phyloP scores from a whole-genome alignment of 2,888 invertebrate genomes.

The Rhorus exstirpatorius region DNA sequence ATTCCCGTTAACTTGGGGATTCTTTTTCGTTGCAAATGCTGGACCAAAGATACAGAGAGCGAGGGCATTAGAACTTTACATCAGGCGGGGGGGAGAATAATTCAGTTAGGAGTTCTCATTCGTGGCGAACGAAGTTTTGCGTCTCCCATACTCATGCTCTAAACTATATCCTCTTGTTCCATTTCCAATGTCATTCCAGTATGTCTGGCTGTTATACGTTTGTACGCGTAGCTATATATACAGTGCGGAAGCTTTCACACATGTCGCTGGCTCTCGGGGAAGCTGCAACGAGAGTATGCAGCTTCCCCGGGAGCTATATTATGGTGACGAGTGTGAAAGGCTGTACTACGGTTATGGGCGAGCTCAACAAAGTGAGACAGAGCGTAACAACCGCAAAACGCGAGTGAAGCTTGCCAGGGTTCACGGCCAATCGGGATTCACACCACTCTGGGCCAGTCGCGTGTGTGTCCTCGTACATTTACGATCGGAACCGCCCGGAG shows the following conservation, averaged over 20 bases:
- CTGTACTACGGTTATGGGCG: too few species aligned
- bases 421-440: conserved; percentile 60
- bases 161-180: too few species aligned
- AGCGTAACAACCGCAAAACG: conserved; percentile 32
- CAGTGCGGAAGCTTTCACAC: too few species aligned
- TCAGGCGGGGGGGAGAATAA: conserved; percentile 72
- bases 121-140: conserved; percentile 49
- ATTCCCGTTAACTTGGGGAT: conserved; percentile 43
- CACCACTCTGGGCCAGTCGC: conserved; percentile 16
- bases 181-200: too few species aligned
- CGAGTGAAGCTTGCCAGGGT: conserved; percentile 26
- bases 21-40: conserved; percentile 37
- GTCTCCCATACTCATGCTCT: not conserved
- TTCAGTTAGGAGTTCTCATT: conserved; percentile 76
- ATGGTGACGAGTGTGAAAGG: too few species aligned
- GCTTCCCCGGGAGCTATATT: too few species aligned
- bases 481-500: conserved; percentile 54
- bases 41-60: conserved; percentile 13
- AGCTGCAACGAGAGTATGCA: too few species aligned
- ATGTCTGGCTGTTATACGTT: too few species aligned
- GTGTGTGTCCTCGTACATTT: conserved; percentile 49
- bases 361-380: not conserved
- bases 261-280: too few species aligned
- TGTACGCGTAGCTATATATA: too few species aligned
- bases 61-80: conserved; percentile 35